A percentile compares a stretch with the other conserved stretches of the same genome.
These are phyloP conservation scores for Drosophila azteca DNA, from an alignment of 1,140 invertebrate species.

Conservation along the genomic window DNA sequence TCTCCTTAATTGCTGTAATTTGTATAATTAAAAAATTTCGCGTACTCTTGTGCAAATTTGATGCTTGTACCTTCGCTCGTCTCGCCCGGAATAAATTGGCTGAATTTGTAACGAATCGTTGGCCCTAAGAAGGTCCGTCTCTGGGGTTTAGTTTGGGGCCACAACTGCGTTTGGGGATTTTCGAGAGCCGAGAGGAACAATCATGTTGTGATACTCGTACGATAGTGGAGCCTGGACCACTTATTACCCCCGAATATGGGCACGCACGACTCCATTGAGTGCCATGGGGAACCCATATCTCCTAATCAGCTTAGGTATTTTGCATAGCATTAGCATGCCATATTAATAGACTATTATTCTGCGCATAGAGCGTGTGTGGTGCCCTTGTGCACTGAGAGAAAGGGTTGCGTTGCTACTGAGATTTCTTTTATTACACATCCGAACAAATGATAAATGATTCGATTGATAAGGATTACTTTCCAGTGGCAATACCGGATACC, in stretches of 20 bases:
- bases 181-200: conserved; percentile 1
- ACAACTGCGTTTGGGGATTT: not conserved
- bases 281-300: conserved; percentile 15
- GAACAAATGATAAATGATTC: no score
- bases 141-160: conserved; percentile 2
- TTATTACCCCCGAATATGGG: conserved; percentile 16
- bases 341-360: conserved; percentile 41
- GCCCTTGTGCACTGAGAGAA: no score
- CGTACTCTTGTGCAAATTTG: conserved; percentile 39
- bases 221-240: not conserved
- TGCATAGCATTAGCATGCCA: conserved; percentile 48
- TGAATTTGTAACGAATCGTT: conserved; percentile 22
- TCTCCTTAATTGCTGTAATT: conserved; percentile 67
- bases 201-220: not conserved
- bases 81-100: conserved; percentile 40
- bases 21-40: conserved; percentile 73
- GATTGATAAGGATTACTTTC: no score
- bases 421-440: no score
- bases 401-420: no score
- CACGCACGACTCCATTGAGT: conserved; percentile 11
- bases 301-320: conserved; percentile 58
- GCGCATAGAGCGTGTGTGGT: conserved; percentile 12
- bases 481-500: not conserved
- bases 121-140: not conserved
- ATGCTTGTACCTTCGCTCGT: conserved; percentile 19